A percentile compares a stretch with the other conserved stretches of the same genome.
phyloP scores from a whole-genome alignment of 2,888 invertebrate species.

The Strigamia transsilvanica region DNA sequence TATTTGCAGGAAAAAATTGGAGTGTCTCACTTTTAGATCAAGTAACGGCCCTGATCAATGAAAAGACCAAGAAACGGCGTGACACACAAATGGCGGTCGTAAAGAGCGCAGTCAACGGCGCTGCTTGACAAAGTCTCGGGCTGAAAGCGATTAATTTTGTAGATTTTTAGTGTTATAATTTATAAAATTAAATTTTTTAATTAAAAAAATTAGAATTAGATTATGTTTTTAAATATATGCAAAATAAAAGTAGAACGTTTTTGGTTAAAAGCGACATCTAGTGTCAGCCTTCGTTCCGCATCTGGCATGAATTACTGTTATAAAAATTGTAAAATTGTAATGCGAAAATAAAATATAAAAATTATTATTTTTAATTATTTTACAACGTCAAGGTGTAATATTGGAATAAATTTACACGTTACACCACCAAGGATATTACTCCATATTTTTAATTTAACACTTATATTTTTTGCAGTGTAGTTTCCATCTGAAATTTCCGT shows the following conservation, averaged over 20 bases:
- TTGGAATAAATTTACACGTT: too few species aligned
- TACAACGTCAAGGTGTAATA: too few species aligned
- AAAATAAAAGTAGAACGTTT: neutral
- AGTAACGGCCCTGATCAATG: neutral
- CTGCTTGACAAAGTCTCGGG: neutral
- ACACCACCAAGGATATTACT: too few species aligned
- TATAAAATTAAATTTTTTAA: neutral
- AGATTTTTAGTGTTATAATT: neutral
- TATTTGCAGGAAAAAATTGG: neutral
- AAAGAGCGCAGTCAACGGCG: neutral
- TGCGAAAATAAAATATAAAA: too few species aligned
- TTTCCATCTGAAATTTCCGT: too few species aligned
- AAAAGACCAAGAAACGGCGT: slow-evolving; percentile 7
- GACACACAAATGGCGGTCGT: neutral
- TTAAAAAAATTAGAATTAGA: neutral
- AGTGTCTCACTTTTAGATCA: neutral
- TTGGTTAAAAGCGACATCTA: neutral
- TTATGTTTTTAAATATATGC: neutral
- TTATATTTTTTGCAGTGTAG: too few species aligned
- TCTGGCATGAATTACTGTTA: too few species aligned
- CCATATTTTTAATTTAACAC: too few species aligned
- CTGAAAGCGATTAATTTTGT: neutral
- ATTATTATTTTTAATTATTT: too few species aligned
- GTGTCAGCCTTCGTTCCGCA: neutral
- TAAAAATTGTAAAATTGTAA: too few species aligned